Conservation (phyloP, 1,140 invertebrate genomes). For the Pseudomyrmex sp. region DNA sequence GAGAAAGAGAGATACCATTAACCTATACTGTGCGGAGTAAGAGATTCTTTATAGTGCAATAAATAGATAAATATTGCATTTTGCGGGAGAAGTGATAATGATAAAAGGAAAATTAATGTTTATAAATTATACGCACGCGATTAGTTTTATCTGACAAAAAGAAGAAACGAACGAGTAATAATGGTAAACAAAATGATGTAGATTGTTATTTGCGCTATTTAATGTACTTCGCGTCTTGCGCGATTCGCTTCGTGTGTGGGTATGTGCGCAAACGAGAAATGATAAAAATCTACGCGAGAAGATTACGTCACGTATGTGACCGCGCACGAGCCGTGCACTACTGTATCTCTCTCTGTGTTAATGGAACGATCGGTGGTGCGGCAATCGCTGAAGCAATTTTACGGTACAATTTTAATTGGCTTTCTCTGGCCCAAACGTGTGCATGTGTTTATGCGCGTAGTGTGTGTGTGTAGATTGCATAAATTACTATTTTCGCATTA, state of each 20-base stretch:
- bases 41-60: slow-evolving; percentile 13
- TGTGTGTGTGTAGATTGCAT: slow-evolving; percentile 45
- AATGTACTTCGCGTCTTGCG: not conserved
- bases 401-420: slow-evolving; percentile 58
- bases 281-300: slow-evolving; percentile 23
- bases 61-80: not conserved
- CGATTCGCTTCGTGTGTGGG: no score
- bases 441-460: no score
- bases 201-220: not conserved
- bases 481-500: slow-evolving; percentile 55
- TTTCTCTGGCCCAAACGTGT: slow-evolving; percentile 4
- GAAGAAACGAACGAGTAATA: not conserved
- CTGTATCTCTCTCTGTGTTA: slow-evolving; percentile 43
- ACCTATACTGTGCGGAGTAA: not conserved
- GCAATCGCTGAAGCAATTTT: slow-evolving; percentile 51
- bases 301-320: not conserved
- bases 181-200: not conserved
- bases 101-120: slow-evolving; percentile 8
- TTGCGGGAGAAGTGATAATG: not conserved
- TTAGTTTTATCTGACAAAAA: not conserved
- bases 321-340: not conserved
- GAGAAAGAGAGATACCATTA: not conserved
- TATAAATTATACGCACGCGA: not conserved
- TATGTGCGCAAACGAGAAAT: not conserved
- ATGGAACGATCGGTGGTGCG: slow-evolving; percentile 40